Evolutionary conservation across 2,888 invertebrate genomes (phyloP).

Genomic region (Phaonia tiefii): DNA sequence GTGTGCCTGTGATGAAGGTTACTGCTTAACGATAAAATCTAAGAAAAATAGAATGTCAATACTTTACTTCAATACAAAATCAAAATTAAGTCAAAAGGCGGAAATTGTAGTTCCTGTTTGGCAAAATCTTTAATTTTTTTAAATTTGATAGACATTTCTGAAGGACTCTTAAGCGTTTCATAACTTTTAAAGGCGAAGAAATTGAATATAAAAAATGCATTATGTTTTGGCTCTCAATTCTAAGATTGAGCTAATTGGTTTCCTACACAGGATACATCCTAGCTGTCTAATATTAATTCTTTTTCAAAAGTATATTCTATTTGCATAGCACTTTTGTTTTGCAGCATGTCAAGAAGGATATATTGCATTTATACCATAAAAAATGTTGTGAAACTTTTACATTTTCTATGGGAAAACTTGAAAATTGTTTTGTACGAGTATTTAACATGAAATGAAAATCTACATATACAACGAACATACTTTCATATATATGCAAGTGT

Average conservation of each 20-base stretch:
- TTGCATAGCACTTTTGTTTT: too few species aligned
- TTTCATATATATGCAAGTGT: too few species aligned
- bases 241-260: too few species aligned
- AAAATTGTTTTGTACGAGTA: slow-evolving; percentile 23
- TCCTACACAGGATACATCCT: too few species aligned
- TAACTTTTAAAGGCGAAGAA: background rate
- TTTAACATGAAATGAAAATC: background rate
- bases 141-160: slow-evolving; percentile 14
- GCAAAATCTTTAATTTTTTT: background rate
- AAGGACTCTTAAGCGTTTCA: slow-evolving; percentile 12
- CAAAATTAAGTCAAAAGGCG: slow-evolving; percentile 40
- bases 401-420: background rate
- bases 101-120: slow-evolving; percentile 31
- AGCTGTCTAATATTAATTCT: too few species aligned
- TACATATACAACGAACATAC: too few species aligned
- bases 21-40: too few species aligned
- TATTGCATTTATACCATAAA: too few species aligned
- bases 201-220: too few species aligned
- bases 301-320: too few species aligned
- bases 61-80: slow-evolving; percentile 40
- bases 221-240: too few species aligned
- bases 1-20: slow-evolving; percentile 18
- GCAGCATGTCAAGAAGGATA: too few species aligned
- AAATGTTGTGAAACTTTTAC: slow-evolving; percentile 20
- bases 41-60: background rate